Evolutionary conservation across 35 echinoderm and acorn worm genomes (phyloP), one percentile per base, ranked within the genome.

Genomic region (Hemicentrotus pulcherrimus): DNA sequence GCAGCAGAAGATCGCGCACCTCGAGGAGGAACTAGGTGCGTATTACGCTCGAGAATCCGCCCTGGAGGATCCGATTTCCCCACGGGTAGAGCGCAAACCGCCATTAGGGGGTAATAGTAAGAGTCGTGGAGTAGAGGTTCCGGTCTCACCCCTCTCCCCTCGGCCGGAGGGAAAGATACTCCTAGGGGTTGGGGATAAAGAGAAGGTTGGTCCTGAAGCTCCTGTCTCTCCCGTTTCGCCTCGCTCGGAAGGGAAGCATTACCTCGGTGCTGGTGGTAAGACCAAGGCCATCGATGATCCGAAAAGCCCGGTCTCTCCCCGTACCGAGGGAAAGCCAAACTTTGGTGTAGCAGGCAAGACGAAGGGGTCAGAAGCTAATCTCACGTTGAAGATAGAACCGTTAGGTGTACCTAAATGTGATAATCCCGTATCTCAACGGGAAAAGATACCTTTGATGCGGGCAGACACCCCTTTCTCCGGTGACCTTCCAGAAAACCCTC

Each of bases 11-110:
- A 97, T 99, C 65, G 94, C 92, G 11, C 95, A 96, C 46, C 96
- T 99, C 8, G 97, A 99, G 47, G 97, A 99, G 78, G 97, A 99
- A 97, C 89, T 99, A 98, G 98, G 98, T 99, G 97, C 95, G 98
- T 99, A 97, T 90, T 93, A 93, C 30, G 91, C 91, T 13, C 10
- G 48, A 58, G 91, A 93, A 33, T 18, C 30, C 11, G 91, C 91
- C 6, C 16, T 2, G n/a, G 46, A 58, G 30, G 48, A 32, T 31
- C 47, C 91, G 32, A 90, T 47, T 4, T 90, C 88, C 31, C 88
- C 88, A 45, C 88, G 46, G 3, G 88, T 90, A 2, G 31, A 90
- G 32, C 32, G 88, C 14, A 90, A 90, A 10, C 88, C 88, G 12
- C 88, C 46, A 22, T 32, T 47, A 90, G 88, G 88, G 32, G 88